Percentiles rank a stretch among this genome's conserved stretches.
These are phyloP conservation scores for Sebastes umbrosus DNA, from an alignment of 2,797 vertebrate species.

Conservation along the genomic window DNA sequence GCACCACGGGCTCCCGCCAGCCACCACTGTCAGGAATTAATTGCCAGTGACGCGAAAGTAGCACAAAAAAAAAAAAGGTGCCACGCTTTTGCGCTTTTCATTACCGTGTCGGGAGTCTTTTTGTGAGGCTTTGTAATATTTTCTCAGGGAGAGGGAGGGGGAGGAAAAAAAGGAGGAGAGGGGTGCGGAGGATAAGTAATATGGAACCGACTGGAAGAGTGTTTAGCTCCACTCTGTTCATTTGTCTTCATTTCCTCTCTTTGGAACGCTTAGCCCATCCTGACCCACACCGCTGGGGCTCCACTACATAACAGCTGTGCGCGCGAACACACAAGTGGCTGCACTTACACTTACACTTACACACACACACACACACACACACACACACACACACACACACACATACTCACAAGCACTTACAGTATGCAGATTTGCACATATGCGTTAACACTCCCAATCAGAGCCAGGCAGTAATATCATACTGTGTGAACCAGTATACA, in stretches of 20 bases:
- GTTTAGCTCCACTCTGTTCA: constrained; percentile 72
- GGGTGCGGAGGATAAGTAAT: constrained; percentile 56
- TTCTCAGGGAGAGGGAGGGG: constrained; percentile 38
- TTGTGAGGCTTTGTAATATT: constrained; percentile 67
- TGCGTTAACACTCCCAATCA: constrained; percentile 24
- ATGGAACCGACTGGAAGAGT: constrained; percentile 63
- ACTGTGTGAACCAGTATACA: constrained; percentile 7
- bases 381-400: background rate
- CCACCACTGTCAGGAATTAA: constrained; percentile 64
- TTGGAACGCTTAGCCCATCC: constrained; percentile 62
- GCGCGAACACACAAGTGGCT: constrained; percentile 14
- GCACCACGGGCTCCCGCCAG: constrained; percentile 37
- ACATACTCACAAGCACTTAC: constrained; percentile 1
- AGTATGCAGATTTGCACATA: constrained; percentile 29
- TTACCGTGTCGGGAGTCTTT: constrained; percentile 58
- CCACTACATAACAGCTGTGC: constrained; percentile 50
- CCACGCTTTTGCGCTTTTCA: constrained; percentile 73
- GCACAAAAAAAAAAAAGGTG: constrained; percentile 55
- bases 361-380: background rate
- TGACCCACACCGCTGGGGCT: constrained; percentile 54
- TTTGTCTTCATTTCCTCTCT: constrained; percentile 79
- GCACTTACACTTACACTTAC: background rate
- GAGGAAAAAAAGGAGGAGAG: background rate
- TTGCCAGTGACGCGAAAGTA: constrained; percentile 64
- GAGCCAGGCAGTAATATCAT: constrained; percentile 18